Evolutionary conservation across 2,797 vertebrate genomes (phyloP), one percentile per base, ranked within the genome.

Genomic region (Phataginus tricuspis): DNA sequence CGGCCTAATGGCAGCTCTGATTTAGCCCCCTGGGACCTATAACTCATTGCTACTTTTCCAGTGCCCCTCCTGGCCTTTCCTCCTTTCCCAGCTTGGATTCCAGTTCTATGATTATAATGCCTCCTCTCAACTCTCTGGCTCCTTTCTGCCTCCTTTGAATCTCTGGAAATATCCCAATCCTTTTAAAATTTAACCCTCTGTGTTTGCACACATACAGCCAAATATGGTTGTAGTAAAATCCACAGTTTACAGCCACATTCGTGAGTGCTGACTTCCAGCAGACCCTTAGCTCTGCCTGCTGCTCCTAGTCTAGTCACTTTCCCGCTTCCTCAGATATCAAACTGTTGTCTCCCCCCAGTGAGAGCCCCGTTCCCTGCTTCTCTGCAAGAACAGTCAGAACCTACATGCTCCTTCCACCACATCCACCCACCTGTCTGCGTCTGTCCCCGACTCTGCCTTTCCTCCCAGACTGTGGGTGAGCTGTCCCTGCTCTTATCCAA

Each of bases 401-500:
- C 16, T 5, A 8, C 1, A 0, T 37, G 15, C 3, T 69, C 29
- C 12, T 19, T 49, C 71, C 23, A 13, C 27, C 16, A 5, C 0
- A 12, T 4, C 31, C 45, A 45, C 53, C n/a, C 16, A 10, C 2
- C 7, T 68, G 55, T 31, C 82, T 23, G 6, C 42, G 5, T 51
- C 57, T 39, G 57, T 11, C 23, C n/a, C 10, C 1, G 7, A 6
- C 8, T 55, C n/a, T 64, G 75, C 31, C 31, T 75, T 34, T 7
- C 39, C 29, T 39, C 18, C 23, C 5, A 7, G 39, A 14, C 29
- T 5, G 16, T 39, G 34, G 13, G 10, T 34, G 57, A 49, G 15
- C 34, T 21, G 7, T 27, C 19, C 37, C 34, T 7, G 19, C 42
- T 87, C 12, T 13, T 45, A 78, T 2, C 72, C 71, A 2, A 68